Evolutionary conservation across 2,797 vertebrate species (phyloP), one percentile per base, ranked within the genome.

Genomic region (Neosilurus mollespiculum): DNA sequence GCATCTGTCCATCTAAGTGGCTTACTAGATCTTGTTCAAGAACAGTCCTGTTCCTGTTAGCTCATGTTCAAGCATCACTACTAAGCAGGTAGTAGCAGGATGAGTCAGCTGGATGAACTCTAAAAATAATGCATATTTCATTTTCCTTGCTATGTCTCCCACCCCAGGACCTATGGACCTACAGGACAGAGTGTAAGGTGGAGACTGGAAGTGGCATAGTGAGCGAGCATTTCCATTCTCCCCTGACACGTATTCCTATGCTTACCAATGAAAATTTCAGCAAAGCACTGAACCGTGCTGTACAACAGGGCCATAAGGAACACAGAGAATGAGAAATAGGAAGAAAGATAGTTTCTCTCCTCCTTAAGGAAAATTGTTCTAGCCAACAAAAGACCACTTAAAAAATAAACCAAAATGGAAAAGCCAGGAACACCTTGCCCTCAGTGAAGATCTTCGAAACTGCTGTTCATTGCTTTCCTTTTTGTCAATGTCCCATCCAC

Each of bases 251-350:
- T 49, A 65, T 7, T 66, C 49, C 49, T 79, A 79, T 64, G 24
- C 61, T 43, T 53, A 79, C 85, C 88, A 88, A 89, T 89, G 85
- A 89, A 88, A 84, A 70, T 75, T 64, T 43, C 81, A 81, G 85
- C 73, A 79, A 82, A 80, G 70, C 75, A 72, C 49, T 61, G 58
- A 69, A 71, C n/a, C 18, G 11, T 6, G 58, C n/a, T 59, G 61
- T 65, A 61, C 7, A 59, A 3, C 69, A 54, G n/a, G 53, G 18
- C 83, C 64, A 66, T 58, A 71, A 62, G 58, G 56, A 53, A 30
- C 30, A 37, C 56, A 43, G 34, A 65, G 64, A 43, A 67, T 49
- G 65, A 71, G 56, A 64, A 67, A 82, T 37, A 58, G 72, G 1
- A n/a, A 75, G 9, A 49, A 72, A 81, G 84, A 56, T 37, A 81